These are phyloP conservation scores for Pica pica DNA, from an alignment of 2,113 vertebrate species.

Conservation along the genomic window DNA sequence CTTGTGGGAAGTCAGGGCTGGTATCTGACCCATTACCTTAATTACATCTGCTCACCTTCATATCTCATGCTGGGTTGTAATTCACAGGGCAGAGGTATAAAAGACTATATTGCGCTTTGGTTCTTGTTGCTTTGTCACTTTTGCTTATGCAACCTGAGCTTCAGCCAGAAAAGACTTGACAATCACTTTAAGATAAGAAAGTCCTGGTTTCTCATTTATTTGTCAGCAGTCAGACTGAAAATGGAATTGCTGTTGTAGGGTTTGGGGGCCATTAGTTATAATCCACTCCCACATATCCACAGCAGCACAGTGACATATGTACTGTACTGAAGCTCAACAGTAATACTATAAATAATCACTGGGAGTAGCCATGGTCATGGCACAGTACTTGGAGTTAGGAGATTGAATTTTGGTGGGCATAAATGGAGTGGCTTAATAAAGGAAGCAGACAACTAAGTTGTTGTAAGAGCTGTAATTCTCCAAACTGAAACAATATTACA, in stretches of 20 bases:
- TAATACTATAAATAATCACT: not conserved
- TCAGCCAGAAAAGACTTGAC: not conserved
- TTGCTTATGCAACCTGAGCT: not conserved
- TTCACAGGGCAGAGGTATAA: not conserved
- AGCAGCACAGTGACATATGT: not conserved
- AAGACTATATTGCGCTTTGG: not conserved
- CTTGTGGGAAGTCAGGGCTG: rapidly evolving
- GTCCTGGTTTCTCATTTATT: not conserved
- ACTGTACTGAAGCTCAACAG: not conserved
- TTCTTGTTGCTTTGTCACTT: not conserved
- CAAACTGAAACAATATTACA: not conserved
- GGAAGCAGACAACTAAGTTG: not conserved
- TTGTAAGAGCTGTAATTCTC: not conserved
- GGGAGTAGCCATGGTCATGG: not conserved
- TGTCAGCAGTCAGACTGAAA: not conserved
- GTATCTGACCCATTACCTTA: not conserved
- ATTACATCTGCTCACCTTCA: not conserved
- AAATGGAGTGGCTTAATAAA: not conserved
- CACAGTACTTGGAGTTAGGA: not conserved
- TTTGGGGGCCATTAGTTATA: not conserved
- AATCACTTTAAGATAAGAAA: not conserved
- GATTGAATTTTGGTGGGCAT: not conserved
- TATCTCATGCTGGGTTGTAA: not conserved
- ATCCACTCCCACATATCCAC: not conserved
- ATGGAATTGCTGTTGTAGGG: not conserved